phyloP scores from a whole-genome alignment of 2,113 vertebrate genomes.

The Odocoileus virginianus region DNA sequence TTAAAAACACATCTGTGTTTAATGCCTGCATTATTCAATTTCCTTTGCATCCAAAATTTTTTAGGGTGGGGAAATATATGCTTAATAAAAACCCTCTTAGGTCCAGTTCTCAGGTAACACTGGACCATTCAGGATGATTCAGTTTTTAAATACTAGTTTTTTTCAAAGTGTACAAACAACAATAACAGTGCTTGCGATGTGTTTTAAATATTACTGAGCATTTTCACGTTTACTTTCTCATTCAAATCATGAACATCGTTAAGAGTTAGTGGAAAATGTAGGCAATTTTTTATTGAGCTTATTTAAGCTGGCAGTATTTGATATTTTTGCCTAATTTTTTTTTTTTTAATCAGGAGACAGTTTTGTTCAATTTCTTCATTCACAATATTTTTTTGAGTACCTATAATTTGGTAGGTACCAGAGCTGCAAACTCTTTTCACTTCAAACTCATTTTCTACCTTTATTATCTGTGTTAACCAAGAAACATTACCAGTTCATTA shows the following conservation, averaged over 20 bases:
- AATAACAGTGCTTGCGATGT: neutral
- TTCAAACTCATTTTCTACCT: neutral
- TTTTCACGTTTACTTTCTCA: neutral
- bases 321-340: neutral
- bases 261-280: neutral
- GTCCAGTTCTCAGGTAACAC: neutral
- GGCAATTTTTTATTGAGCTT: neutral
- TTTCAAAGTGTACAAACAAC: neutral
- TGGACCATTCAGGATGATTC: neutral
- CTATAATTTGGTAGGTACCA: neutral
- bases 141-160: neutral
- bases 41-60: neutral
- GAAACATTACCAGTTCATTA: neutral
- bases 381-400: neutral
- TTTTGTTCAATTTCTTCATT: neutral
- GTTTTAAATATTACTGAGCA: neutral
- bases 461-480: neutral
- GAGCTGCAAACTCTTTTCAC: neutral
- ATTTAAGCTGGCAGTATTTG: neutral
- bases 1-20: slow-evolving; percentile 35
- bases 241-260: neutral
- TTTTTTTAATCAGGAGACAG: neutral
- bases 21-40: slow-evolving; percentile 12
- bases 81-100: neutral
- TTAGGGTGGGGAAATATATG: neutral